Percentiles rank a stretch among this genome's conserved stretches.
Evolutionary conservation across 1,140 invertebrate genomes (phyloP).

Genomic region (Cydia pomonella): DNA sequence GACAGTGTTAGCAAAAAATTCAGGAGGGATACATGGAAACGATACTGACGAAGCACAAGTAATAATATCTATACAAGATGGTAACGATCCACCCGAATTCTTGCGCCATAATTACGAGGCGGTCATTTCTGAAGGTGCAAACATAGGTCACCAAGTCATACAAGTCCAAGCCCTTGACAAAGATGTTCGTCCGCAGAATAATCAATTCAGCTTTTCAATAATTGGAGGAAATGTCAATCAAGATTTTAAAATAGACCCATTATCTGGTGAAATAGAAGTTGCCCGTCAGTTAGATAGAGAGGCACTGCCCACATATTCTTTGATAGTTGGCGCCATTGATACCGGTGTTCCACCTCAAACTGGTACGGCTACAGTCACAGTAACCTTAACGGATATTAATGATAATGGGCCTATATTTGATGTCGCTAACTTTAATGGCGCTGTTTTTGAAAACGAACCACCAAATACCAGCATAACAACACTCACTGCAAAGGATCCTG

Average conservation of each 20-base stretch:
- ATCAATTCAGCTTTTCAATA: constrained; percentile 95
- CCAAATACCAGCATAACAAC: constrained; percentile 92
- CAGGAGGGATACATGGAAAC: constrained; percentile 94
- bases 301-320: constrained; percentile 86
- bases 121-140: constrained; percentile 88
- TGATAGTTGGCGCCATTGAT: constrained; percentile 95
- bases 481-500: constrained; percentile 92
- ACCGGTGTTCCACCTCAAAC: constrained; percentile 93
- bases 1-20: constrained; percentile 97
- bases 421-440: constrained; percentile 85
- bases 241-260: constrained; percentile 94
- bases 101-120: constrained; percentile 87
- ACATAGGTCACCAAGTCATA: constrained; percentile 86
- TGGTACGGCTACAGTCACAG: constrained; percentile 90
- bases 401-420: constrained; percentile 96
- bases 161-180: constrained; percentile 94
- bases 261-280: constrained; percentile 91
- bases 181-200: constrained; percentile 94
- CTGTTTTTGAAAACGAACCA: constrained; percentile 94
- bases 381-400: constrained; percentile 92
- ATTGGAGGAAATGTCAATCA: constrained; percentile 91
- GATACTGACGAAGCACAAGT: constrained; percentile 97
- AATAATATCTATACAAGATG: constrained; percentile 95
- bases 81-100: constrained; percentile 97
- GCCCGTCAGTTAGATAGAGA: constrained; percentile 91